A percentile compares a stretch with the other conserved stretches of the same genome.
phyloP scores from a whole-genome alignment of 2,797 vertebrate species.

The Hirundo rustica region DNA sequence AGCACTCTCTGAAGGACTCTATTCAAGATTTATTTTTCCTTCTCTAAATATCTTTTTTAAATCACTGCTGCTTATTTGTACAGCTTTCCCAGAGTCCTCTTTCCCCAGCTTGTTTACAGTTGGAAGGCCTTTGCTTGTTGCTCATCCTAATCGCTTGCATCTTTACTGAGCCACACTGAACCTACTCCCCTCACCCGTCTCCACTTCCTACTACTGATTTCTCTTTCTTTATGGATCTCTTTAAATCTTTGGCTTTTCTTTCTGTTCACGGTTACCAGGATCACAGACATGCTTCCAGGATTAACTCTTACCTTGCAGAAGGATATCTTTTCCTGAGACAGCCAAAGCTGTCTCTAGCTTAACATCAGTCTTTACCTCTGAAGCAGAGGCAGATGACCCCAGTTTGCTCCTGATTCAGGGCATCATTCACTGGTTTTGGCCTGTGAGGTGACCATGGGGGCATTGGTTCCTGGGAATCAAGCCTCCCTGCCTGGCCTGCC shows the following conservation, averaged over 20 bases:
- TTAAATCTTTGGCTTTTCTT: neutral
- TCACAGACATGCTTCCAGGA: neutral
- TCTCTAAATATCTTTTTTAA: neutral
- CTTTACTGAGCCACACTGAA: neutral
- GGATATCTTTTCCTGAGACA: neutral
- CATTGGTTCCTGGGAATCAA: neutral
- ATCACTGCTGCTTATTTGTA: slow-evolving; percentile 32
- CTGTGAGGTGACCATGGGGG: neutral
- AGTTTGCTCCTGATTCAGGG: neutral
- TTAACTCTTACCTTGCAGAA: neutral
- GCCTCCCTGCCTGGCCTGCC: neutral
- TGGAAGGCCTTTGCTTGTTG: slow-evolving; percentile 29
- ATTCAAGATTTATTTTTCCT: slow-evolving; percentile 34
- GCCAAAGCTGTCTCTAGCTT: neutral
- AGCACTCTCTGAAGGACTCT: neutral
- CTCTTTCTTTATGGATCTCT: neutral
- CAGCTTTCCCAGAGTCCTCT: neutral
- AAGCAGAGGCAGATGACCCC: neutral
- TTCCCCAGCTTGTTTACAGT: slow-evolving; percentile 31
- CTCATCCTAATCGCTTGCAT: slow-evolving; percentile 11
- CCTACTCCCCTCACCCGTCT: neutral
- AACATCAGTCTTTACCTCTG: neutral
- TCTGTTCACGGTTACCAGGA: neutral
- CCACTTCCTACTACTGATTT: neutral
- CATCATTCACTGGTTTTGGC: neutral